Percentiles rank a stretch among this genome's conserved stretches.
Evolutionary conservation across 2,888 invertebrate genomes (phyloP).

Genomic region (Calameuta pallipes): DNA sequence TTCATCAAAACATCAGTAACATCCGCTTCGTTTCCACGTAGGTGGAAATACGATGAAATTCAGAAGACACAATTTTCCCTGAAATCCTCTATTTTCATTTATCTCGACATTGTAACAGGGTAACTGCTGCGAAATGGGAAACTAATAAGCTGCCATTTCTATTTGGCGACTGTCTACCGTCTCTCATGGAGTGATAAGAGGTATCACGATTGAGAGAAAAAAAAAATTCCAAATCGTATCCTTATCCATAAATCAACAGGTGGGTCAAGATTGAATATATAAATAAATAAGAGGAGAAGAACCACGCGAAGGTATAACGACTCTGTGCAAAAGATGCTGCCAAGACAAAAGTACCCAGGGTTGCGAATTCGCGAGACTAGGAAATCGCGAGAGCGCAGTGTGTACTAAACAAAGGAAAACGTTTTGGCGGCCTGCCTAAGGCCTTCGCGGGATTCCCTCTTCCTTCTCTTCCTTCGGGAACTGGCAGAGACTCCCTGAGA

Average conservation of each 20-base stretch:
- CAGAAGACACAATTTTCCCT: not conserved
- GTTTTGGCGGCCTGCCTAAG: conserved; percentile 13
- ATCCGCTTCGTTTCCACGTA: not conserved
- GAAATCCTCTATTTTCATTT: not conserved
- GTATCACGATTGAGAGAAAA: not conserved
- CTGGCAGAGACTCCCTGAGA: not conserved
- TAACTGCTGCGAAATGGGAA: not conserved
- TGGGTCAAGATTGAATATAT: not conserved
- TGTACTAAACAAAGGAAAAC: conserved; percentile 1
- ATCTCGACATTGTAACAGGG: not conserved
- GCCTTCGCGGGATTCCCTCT: conserved; percentile 9
- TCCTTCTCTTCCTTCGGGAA: conserved; percentile 12
- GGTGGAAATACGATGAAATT: not conserved
- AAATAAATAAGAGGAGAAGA: not conserved
- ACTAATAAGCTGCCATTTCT: not conserved
- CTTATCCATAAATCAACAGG: not conserved
- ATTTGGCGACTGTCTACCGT: not conserved
- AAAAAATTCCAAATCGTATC: not conserved
- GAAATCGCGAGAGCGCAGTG: not conserved
- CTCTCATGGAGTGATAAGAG: not conserved
- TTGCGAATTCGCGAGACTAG: not conserved
- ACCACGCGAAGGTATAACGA: too few species aligned
- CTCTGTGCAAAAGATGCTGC: not conserved
- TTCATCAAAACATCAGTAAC: not conserved
- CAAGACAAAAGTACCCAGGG: not conserved